phyloP scores from a whole-genome alignment of 2,113 vertebrate genomes.

The Aegotheles bennettii region DNA sequence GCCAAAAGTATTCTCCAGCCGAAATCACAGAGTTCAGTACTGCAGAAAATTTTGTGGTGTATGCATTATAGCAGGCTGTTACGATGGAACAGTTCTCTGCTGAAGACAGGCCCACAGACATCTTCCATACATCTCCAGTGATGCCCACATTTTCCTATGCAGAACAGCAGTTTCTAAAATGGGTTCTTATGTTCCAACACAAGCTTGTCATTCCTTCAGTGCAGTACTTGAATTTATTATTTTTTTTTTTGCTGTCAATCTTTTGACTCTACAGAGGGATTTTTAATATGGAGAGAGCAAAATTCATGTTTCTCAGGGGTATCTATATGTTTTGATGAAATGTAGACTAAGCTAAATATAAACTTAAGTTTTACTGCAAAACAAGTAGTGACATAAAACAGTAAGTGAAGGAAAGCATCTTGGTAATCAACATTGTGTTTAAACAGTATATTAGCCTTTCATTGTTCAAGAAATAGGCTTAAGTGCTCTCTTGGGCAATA shows the following conservation, averaged over 20 bases:
- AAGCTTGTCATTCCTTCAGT: not conserved
- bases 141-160: not conserved
- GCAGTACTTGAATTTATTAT: not conserved
- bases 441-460: constrained; percentile 19
- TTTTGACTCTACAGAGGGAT: not conserved
- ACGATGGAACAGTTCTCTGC: not conserved
- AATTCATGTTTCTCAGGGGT: not conserved
- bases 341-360: not conserved
- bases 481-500: constrained; percentile 33
- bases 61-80: not conserved
- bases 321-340: not conserved
- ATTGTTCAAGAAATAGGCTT: not conserved
- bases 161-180: not conserved
- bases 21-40: not conserved
- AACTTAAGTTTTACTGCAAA: not conserved
- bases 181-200: not conserved
- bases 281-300: not conserved
- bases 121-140: not conserved
- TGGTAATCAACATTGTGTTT: not conserved
- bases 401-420: not conserved
- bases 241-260: not conserved
- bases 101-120: not conserved
- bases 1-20: not conserved
- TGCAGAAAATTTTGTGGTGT: not conserved
- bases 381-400: not conserved